Base-by-base conservation (phyloP, 2,888 invertebrate genomes). In the Diachrysia chrysitis region DNA sequence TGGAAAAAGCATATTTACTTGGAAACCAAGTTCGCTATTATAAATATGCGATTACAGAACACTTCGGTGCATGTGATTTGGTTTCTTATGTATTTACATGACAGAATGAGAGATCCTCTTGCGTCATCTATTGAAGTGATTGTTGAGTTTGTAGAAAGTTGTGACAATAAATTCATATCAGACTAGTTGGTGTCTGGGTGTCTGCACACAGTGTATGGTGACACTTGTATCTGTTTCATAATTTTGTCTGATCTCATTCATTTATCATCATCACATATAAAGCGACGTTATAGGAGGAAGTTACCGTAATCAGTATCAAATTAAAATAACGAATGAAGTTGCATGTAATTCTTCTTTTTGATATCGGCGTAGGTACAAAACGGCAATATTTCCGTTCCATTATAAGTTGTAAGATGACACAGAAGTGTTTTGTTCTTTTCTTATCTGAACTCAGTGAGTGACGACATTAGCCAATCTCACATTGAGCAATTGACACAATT, bases 131-230 rank as follows among this genome's bases (percentile, higher is more conserved):
- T 21, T 51, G 66, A 68, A 71, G 69, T 78, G 71, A 75, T 72
- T 63, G 76, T 81, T 85, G 74, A 73, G 76, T 81, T 83, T 71
- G 71, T 70, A 71, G 60, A 79, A 81, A 73, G 64, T 79, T 78
- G 79, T 83, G 88, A 88, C 89, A 88, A 86, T 89, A 89, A 89
- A 83, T 79, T 87, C 85, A 87, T 88, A 89, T 88, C 88, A 84
- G 76, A 83, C 78, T 76, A 35, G 66, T 66, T 57, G 1, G 62
- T 73, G 76, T 77, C 75, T 81, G 69, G 60, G 53, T 71, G 75
- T 66, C 59, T 63, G 48, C 53, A 58, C 29, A 32, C 58, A n/a
- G 19, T 37, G 25, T 21, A 19, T 48, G 21, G 63, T 17, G 51
- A 58, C 55, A 51, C 54, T 62, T 67, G 54, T 66, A 74, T 74